phyloP scores from a whole-genome alignment of 1,140 invertebrate species.

The Chironomus striatipennis region DNA sequence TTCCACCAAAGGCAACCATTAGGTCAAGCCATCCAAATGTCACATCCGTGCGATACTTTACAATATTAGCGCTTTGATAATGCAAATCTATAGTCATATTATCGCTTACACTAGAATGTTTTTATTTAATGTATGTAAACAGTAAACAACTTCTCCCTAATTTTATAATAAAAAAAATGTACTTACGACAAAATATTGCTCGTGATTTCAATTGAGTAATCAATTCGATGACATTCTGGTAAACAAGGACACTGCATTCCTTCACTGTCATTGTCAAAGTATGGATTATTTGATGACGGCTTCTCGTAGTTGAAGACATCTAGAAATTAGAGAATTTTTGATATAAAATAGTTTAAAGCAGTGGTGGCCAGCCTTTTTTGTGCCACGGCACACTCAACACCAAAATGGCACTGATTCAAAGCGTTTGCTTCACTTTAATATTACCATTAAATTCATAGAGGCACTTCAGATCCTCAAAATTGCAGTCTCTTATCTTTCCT shows the following conservation, averaged over 20 bases:
- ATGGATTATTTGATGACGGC: conserved; percentile 32
- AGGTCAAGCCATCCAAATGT: conserved; percentile 43
- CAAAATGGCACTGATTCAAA: too few relatives aligned
- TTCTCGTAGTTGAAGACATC: conserved; percentile 31
- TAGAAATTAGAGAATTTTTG: too few relatives aligned
- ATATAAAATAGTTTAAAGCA: too few relatives aligned
- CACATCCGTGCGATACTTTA: conserved; percentile 38
- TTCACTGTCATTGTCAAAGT: conserved; percentile 31
- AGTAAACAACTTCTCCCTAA: not conserved
- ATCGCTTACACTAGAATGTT: not conserved
- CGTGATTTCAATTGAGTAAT: conserved; percentile 36
- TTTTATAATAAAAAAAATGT: not conserved
- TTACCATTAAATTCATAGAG: conserved; percentile 35
- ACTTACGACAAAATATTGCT: conserved; percentile 26
- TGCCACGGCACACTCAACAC: too few relatives aligned
- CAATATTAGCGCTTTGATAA: conserved; percentile 29
- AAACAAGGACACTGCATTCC: conserved; percentile 38
- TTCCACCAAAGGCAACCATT: conserved; percentile 47
- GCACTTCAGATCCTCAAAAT: conserved; percentile 33
- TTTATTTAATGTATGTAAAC: not conserved
- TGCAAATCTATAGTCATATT: conserved; percentile 24
- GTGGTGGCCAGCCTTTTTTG: too few relatives aligned
- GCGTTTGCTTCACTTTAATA: too few relatives aligned
- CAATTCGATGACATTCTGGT: conserved; percentile 37
- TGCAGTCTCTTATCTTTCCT: conserved; percentile 31